phyloP scores from a whole-genome alignment of 2,113 vertebrate species.

The Indicator maculatus region DNA sequence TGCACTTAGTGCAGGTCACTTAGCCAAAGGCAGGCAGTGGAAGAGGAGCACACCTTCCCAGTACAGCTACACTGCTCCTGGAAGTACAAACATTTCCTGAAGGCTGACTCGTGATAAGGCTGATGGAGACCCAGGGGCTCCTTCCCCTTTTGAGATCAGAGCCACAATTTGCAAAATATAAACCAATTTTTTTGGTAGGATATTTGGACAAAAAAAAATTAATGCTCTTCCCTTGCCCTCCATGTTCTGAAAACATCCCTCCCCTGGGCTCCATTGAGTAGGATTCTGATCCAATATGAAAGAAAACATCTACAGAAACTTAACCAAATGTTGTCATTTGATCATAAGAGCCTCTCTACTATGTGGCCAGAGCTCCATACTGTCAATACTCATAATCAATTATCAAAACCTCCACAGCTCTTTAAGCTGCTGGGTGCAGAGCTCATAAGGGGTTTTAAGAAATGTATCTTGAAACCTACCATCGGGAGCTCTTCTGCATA shows the following conservation, averaged over 20 bases:
- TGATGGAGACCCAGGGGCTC: not conserved
- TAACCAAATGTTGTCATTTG: not conserved
- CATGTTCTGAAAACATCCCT: not conserved
- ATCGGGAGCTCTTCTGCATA: not conserved
- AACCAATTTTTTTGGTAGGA: not conserved
- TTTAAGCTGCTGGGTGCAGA: not conserved
- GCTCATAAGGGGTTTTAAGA: not conserved
- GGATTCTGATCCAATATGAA: not conserved
- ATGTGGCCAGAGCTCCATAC: not conserved
- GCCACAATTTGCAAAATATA: not conserved
- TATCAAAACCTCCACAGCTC: not conserved
- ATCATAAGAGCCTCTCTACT: not conserved
- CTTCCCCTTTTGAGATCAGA: not conserved
- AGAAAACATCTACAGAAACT: not conserved
- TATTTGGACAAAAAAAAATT: not conserved
- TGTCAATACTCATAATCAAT: not conserved
- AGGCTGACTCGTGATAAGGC: not conserved
- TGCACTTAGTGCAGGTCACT: not conserved
- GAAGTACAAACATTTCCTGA: not conserved
- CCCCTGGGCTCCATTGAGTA: not conserved
- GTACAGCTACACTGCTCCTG: not conserved
- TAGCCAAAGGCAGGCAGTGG: fast-evolving
- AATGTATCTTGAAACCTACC: not conserved
- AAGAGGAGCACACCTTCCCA: not conserved
- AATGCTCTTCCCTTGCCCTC: not conserved